Evolutionary conservation across 2,797 vertebrate genomes (phyloP), one percentile per base, ranked within the genome.

Genomic region (Benthosema pterotum): DNA sequence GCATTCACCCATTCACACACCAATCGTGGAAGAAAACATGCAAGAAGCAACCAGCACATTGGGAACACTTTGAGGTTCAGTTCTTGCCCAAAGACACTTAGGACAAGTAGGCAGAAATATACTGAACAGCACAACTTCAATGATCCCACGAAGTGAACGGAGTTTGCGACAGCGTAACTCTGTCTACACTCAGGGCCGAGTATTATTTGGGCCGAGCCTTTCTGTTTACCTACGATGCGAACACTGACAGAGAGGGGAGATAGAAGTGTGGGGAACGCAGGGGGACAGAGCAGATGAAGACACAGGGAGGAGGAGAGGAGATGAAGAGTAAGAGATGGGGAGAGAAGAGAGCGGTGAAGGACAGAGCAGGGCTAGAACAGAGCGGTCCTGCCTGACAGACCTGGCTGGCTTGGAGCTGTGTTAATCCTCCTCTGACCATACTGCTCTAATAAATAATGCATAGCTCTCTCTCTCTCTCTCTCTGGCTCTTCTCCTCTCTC

Each of bases 361-460:
- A 42, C 46, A 49, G 32, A 19, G n/a, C 32, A 38, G 32, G 11
- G 32, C 32, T 28, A 49, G 32, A 19, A 11, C 32, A 38, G 32
- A 38, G 32, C 32, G 32, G 32, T 9, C 32, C 32, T 9, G 32
- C 32, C 28, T 38, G 45, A 16, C 45, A 70, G 63, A 64, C 57
- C 67, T 28, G 46, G 17, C 57, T 64, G 38, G 51, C 71, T 66
- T 60, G 60, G 53, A 69, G 52, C 52, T 65, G 54, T 6, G 45
- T 54, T 80, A 83, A 78, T 73, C 77, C 63, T 65, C 64, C 18
- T 67, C 60, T 83, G 81, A 80, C 78, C 78, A 72, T 70, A 65
- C 71, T 63, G 71, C 74, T 80, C 64, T 69, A 54, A 85, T 91
- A 81, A 87, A 90, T 92, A 87, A 91, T 92, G 72, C 74, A 91